A percentile compares a stretch with the other conserved stretches of the same genome.
Conservation (phyloP, 1,140 invertebrate species). For the Pseudomyrmex pallidus region DNA sequence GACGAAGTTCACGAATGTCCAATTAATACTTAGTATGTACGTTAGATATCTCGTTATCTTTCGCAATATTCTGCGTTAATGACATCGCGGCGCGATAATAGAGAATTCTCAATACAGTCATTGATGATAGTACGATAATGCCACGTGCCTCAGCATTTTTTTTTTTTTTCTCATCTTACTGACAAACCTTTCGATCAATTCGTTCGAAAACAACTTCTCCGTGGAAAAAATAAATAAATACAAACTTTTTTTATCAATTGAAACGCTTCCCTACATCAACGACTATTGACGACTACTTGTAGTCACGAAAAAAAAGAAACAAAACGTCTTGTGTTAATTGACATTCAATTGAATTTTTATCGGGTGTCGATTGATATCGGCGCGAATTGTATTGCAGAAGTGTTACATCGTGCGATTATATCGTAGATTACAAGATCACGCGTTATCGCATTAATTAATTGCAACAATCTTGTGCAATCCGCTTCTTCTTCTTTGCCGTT, state of each 20-base stretch:
- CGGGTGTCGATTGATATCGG: conserved; percentile 45
- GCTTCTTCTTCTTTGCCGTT: background rate
- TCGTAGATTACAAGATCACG: conserved; percentile 41
- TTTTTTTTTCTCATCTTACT: background rate
- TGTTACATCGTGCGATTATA: conserved; percentile 31
- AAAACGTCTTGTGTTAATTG: no score
- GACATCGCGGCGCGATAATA: conserved; percentile 65
- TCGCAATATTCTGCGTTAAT: conserved; percentile 59
- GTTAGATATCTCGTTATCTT: conserved; percentile 60
- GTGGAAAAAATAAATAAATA: background rate
- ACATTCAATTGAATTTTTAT: no score
- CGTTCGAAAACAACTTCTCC: background rate
- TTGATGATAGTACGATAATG: conserved; percentile 17
- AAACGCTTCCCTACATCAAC: background rate
- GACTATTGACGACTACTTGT: no score
- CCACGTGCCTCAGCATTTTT: background rate
- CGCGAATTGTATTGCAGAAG: conserved; percentile 8
- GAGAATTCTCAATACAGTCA: conserved; percentile 46
- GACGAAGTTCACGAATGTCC: conserved; percentile 24
- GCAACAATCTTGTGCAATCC: background rate
- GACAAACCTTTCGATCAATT: background rate
- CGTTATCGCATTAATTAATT: conserved; percentile 61
- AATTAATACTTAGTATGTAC: conserved; percentile 18
- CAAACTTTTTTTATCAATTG: conserved; percentile 1
- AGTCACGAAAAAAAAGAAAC: no score